Evolutionary conservation across 1,140 invertebrate species (phyloP).

Genomic region (Hesperophylax magnus): DNA sequence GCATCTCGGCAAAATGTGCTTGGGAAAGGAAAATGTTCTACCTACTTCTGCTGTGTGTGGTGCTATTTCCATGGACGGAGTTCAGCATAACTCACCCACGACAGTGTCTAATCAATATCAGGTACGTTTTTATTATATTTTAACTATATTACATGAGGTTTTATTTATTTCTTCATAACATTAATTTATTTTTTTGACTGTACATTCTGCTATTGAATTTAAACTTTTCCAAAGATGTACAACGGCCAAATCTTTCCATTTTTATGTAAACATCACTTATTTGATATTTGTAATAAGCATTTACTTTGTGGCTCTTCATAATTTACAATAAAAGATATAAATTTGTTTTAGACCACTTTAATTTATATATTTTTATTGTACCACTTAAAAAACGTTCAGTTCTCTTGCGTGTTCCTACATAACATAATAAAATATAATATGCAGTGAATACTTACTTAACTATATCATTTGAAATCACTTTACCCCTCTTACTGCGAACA

Average conservation of each 20-base stretch:
- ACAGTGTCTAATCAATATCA: conserved; percentile 1
- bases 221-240: neutral
- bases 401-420: no score
- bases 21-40: conserved; percentile 20
- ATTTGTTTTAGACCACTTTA: no score
- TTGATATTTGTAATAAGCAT: no score
- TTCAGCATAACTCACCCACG: neutral
- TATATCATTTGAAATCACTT: no score
- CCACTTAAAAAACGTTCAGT: neutral
- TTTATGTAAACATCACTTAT: no score
- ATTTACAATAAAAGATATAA: no score
- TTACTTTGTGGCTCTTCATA: no score
- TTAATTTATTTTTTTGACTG: neutral
- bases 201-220: no score
- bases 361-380: no score
- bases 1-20: conserved; percentile 20
- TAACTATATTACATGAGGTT: neutral
- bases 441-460: no score
- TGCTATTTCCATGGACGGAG: neutral
- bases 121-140: neutral
- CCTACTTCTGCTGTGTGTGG: neutral
- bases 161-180: neutral
- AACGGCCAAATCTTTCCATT: neutral
- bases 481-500: neutral
- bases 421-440: no score